These are phyloP conservation scores for Neotoxoptera formosana DNA, from an alignment of 1,140 invertebrate species.

Conservation along the genomic window DNA sequence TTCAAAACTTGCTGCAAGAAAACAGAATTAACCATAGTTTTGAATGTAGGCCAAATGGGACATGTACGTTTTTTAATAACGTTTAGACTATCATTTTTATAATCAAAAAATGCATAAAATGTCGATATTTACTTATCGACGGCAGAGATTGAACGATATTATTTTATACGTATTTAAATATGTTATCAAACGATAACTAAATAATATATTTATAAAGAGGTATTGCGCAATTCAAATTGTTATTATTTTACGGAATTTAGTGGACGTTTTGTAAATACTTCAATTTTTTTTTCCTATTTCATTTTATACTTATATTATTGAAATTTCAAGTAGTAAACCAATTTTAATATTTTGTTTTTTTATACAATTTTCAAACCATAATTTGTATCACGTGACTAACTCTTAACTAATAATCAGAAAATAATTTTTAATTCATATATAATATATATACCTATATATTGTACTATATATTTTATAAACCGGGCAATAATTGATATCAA, in stretches of 20 bases:
- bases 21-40: neutral
- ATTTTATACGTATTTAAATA: neutral
- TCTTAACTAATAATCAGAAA: neutral
- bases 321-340: neutral
- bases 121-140: too few species aligned
- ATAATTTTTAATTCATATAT: too few species aligned
- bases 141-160: neutral
- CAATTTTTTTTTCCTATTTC: neutral
- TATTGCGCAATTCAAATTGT: neutral
- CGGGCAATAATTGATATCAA: neutral
- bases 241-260: neutral
- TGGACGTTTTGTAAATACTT: too few species aligned
- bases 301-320: neutral
- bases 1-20: constrained; percentile 1
- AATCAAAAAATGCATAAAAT: neutral
- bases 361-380: too few species aligned
- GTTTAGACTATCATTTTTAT: neutral
- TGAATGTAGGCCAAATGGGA: neutral
- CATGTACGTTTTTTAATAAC: neutral
- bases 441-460: too few species aligned
- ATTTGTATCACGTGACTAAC: neutral
- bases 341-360: neutral
- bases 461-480: neutral
- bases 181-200: neutral
- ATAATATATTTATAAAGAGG: neutral